Base-by-base conservation (phyloP, 2,888 invertebrate species). In the Athetis lepigone region DNA sequence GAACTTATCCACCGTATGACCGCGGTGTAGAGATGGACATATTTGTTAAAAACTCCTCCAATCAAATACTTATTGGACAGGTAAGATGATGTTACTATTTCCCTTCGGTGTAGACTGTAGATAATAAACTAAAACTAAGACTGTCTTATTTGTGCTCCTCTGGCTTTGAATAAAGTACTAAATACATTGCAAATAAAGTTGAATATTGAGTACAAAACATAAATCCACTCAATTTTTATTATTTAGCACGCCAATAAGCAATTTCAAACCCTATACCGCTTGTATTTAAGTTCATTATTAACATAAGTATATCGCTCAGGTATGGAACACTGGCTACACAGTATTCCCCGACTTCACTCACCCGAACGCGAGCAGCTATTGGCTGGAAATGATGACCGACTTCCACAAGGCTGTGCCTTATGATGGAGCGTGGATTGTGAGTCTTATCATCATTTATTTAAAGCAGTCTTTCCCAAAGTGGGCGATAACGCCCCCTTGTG, bases 371-470 rank as follows among this genome's bases (percentile, higher is more conserved):
- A 95, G 96, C 0, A 91, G 95, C 8, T 98, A 97, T 86, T 98
- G 97, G 97, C 92, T 96, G n/a, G 95, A 96, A 62, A 97, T 97
- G 96, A 91, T 98, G 85, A 86, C 91, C 1, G 87, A 95, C 13
- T 95, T 97, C 85, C 96, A 97, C 79, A 89, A 96, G 8, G 82
- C 89, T 62, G 91, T 98, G 51, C 90, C 95, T 3, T 98, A 96
- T 82, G 98, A 98, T 84, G 98, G 98, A 11, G 96, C 97, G 43
- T 98, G 98, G 98, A 97, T 98, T 79, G 97, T 97, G 86, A 95
- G 96, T 95, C 18, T 18, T 55, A 7, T 4, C n/a, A 36, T 13
- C 2, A 19, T 13, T 25, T n/a, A n/a, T 5, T 37, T 37, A 2
- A 1, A 7, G 5, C 5, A n/a, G 29, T 4, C 13, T 33, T 33